Evolutionary conservation across 2,888 invertebrate genomes (phyloP), one percentile per base, ranked within the genome.

Genomic region (Lepidonotus clava): DNA sequence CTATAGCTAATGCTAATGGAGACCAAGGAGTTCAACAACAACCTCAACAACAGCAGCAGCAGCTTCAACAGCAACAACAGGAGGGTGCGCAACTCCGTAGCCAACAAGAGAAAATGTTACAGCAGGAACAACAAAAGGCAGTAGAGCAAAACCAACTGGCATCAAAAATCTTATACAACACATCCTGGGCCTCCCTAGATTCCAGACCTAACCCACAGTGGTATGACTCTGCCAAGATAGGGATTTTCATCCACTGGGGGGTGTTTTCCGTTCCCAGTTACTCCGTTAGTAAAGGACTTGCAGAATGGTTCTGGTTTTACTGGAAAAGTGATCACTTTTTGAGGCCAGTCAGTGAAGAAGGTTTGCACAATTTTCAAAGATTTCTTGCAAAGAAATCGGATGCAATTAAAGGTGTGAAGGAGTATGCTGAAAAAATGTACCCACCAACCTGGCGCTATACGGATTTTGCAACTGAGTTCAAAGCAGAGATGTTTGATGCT

Each of bases 161-260:
- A 11, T 61, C 61, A n/a, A 61, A 61, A 32, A 2, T 28, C 1
- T 28, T 14, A 36, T 76, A 76, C 24, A 40, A 76, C 21, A 40
- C 76, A 14, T n/a, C 36, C 21, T 76, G 76, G 76, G 76, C 36
- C 36, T 76, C 76, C 36, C 38, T 76, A 6, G 76, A 76, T 6
- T 40, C 36, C 8, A 76, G 76, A 76, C 76, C 76, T 6, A 76
- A 40, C 21, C 76, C 76, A 14, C 2, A 14, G 21, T 76, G 76
- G 76, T 76, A 76, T 24, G 76, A 76, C 21, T 34, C 36, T 40
- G 76, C 38, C 1, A 76, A 76, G 28, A 18, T 76, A 36, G 98
- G 98, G 1, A 98, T 98, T 90, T 98, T 98, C 92, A 95, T 98
- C 61, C 98, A 98, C 92, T 98, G 98, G 97, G 98, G 98, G 0